A percentile compares a stretch with the other conserved stretches of the same genome.
These are phyloP conservation scores for Oryzias javanicus DNA, from an alignment of 2,113 vertebrate genomes.

Conservation along the genomic window DNA sequence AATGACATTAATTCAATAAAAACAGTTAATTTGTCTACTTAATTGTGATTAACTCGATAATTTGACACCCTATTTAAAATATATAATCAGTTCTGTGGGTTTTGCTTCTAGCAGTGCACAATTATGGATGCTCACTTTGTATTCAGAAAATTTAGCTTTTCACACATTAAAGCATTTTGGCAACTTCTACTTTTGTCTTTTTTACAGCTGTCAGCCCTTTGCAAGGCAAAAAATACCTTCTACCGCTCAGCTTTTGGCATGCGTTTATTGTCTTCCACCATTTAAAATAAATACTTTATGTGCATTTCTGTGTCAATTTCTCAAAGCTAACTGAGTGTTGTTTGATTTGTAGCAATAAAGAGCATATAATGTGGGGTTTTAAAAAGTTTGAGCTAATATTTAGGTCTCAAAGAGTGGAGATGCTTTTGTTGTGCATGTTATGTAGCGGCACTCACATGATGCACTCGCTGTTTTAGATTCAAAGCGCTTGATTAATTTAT, in stretches of 20 bases:
- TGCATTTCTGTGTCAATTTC: too few species aligned
- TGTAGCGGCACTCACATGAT: not conserved
- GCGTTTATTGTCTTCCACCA: slow-evolving; percentile 24
- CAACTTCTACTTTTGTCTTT: slow-evolving; percentile 62
- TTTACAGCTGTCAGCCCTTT: slow-evolving; percentile 67
- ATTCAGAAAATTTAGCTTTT: slow-evolving; percentile 65
- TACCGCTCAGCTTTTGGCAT: slow-evolving; percentile 60
- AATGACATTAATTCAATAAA: too few species aligned
- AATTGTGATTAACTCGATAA: too few species aligned
- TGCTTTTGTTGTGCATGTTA: slow-evolving; percentile 5
- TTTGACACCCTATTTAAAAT: too few species aligned
- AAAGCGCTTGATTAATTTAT: slow-evolving; percentile 31
- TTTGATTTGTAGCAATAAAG: too few species aligned
- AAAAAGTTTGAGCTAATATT: slow-evolving; percentile 13
- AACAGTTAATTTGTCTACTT: too few species aligned
- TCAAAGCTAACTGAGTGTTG: too few species aligned
- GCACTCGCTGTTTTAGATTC: slow-evolving; percentile 22
- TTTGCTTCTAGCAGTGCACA: slow-evolving; percentile 43
- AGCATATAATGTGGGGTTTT: not conserved
- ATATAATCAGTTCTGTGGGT: slow-evolving; percentile 20
- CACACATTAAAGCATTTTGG: slow-evolving; percentile 71
- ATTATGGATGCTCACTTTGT: slow-evolving; percentile 42
- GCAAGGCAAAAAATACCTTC: slow-evolving; percentile 72
- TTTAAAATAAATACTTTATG: too few species aligned
- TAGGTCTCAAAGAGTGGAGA: slow-evolving; percentile 19